A percentile compares a stretch with the other conserved stretches of the same genome.
These are phyloP conservation scores for Papilio polytes DNA, from an alignment of 1,140 invertebrate genomes.

Conservation along the genomic window DNA sequence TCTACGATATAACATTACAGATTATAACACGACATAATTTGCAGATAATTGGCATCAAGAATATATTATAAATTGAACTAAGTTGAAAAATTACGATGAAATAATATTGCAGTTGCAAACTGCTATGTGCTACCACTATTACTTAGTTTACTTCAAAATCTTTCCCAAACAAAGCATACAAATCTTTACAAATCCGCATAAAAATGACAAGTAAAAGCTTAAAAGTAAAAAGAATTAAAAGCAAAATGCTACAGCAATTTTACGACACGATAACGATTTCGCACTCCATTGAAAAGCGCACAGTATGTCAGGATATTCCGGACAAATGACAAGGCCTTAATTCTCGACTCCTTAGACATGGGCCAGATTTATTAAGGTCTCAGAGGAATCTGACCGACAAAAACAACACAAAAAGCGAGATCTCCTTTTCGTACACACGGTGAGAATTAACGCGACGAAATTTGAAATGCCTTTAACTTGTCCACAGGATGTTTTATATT, in stretches of 20 bases:
- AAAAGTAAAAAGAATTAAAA: constrained; percentile 27
- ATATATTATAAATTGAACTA: neutral
- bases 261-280: constrained; percentile 53
- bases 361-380: constrained; percentile 73
- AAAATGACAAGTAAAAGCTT: constrained; percentile 2
- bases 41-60: constrained; percentile 26
- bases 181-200: constrained; percentile 12
- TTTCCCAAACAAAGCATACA: neutral
- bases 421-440: constrained; percentile 47
- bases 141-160: neutral
- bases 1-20: neutral
- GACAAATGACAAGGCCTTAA: constrained; percentile 65
- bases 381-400: constrained; percentile 51
- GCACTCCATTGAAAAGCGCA: constrained; percentile 47
- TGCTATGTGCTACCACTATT: neutral
- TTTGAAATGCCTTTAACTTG: constrained; percentile 41
- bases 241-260: constrained; percentile 45
- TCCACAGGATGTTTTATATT: constrained; percentile 56
- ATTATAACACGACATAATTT: constrained; percentile 3
- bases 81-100: neutral
- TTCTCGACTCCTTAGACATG: constrained; percentile 58
- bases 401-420: constrained; percentile 49
- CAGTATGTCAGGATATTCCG: constrained; percentile 55
- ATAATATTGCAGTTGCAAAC: neutral
- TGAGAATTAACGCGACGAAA: constrained; percentile 52